Base-by-base conservation (phyloP, 1,140 invertebrate genomes). In the Dreissena rostriformis region DNA sequence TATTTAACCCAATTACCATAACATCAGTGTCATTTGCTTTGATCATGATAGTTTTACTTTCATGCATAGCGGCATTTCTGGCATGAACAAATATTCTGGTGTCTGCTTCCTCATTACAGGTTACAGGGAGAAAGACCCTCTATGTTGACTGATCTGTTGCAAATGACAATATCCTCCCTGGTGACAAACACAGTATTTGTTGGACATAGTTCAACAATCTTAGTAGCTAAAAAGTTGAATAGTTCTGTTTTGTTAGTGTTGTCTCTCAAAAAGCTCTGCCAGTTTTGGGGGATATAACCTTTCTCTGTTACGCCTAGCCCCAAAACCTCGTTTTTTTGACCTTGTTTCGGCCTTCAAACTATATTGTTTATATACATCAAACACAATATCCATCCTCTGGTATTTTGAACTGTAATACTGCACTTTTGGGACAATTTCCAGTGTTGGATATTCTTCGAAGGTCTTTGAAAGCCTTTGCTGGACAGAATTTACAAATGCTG, bases 81-180 rank as follows among this genome's bases (percentile, higher is more conserved):
- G 70, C 70, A 86, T 91, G 90, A 17, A 91, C 17, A n/a, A 89
- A 15, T 12, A 91, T 72, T 65, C 74, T 53, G 19, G 82, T 86
- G 65, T 91, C 89, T 1, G 90, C 90, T 77, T 90, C 87, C 67
- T 90, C 86, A 49, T 90, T n/a, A n/a, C n/a, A n/a, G 88, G 61
- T 76, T 83, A 73, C 83, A 88, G 17, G 73, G 82, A 26, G 12
- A 26, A n/a, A 84, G 10, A 11, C 17, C 63, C 7, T 55, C 73
- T 1, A 78, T 49, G 26, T 19, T n/a, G n/a, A n/a, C n/a, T n/a
- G n/a, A n/a, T n/a, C n/a, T n/a, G n/a, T 61, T 84, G 74, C 82
- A 51, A 7, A 78, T 52, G 28, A 63, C 82, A 70, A 72, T 51
- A 65, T 78, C 67, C 24, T 49, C 55, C 39, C 57, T 66, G 12